Conservation (phyloP, 2,888 invertebrate species). For the Limenitis camilla region DNA sequence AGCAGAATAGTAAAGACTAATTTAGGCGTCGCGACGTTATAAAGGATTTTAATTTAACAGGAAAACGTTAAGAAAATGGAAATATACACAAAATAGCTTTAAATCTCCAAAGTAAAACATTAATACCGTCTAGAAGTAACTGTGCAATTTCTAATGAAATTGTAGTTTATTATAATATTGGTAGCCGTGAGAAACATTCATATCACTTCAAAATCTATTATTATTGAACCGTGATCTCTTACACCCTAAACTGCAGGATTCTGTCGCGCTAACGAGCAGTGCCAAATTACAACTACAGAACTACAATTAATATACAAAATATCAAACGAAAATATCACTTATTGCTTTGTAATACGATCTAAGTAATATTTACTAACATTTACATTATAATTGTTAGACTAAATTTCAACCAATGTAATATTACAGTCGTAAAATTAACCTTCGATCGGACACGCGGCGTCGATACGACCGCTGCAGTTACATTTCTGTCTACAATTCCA, state of each 20-base stretch:
- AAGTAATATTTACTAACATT: background rate
- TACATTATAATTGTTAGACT: constrained; percentile 5
- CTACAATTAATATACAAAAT: background rate
- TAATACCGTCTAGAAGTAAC: background rate
- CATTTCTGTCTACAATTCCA: no score
- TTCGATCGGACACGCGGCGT: no score
- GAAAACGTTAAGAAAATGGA: no score
- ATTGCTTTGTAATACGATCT: constrained; percentile 3
- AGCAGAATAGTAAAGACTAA: no score
- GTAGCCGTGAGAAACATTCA: constrained; percentile 33
- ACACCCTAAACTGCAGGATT: constrained; percentile 36
- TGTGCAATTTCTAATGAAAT: background rate
- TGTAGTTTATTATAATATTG: constrained; percentile 7
- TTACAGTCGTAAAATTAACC: background rate
- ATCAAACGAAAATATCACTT: constrained; percentile 13
- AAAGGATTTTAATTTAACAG: no score
- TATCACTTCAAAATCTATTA: constrained; percentile 42
- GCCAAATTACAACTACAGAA: constrained; percentile 19
- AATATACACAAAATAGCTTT: no score
- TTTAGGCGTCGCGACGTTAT: no score
- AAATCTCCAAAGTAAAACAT: no score
- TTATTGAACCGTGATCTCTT: constrained; percentile 16
- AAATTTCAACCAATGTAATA: constrained; percentile 12
- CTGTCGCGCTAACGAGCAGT: constrained; percentile 48
- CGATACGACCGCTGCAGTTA: no score